Base-by-base conservation (phyloP, 2,113 vertebrate genomes). In the Bothrops jararaca region DNA sequence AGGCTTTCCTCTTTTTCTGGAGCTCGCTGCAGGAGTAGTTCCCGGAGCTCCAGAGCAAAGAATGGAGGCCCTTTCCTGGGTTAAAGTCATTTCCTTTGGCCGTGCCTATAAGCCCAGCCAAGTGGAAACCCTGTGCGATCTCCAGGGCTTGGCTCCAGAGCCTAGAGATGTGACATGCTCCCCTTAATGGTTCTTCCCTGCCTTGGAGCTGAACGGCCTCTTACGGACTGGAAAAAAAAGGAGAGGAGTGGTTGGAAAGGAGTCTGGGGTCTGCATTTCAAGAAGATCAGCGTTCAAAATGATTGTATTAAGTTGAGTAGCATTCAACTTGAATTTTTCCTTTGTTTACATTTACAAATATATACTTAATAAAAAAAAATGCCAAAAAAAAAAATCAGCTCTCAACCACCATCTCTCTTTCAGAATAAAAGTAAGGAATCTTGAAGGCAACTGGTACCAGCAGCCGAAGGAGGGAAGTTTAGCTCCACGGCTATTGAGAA, bases 1-100 rank as follows among this genome's bases (percentile, higher is more conserved):
- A 86, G 58, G 80, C 80, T 92, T 88, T 91, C 60, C n/a, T 95
- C 29, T n/a, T 89, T 88, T 39, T 56, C 69, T 92, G 92, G 92
- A 92, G 92, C 2, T 0, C 56, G 8, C 56, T 64, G 5, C 53
- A 20, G 0, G 20, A 90, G 48, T 0, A 1, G 4, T 90, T 48
- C 45, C 5, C 3, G 10, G 20, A 56, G 88, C 88, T 39, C 1
- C 0, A 54, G 39, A 69, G 24, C 0, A 4, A 87, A 18, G 60
- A 58, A 45, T 9, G 22, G 48, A 20, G 89, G 0, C 56, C 50
- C 50, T 0, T 50, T n/a, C 39, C 89, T 4, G 0, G 2, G 3
- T 64, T 52, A 89, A 85, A 88, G 39, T 64, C 1, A 1, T 0
- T 74, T 53, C 88, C 56, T 92, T 4, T 22, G 60, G 88, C 90